These are phyloP conservation scores for pig (Sus scrofa) DNA, from an alignment of 2,113 vertebrate species.

Conservation along the genomic window DNA sequence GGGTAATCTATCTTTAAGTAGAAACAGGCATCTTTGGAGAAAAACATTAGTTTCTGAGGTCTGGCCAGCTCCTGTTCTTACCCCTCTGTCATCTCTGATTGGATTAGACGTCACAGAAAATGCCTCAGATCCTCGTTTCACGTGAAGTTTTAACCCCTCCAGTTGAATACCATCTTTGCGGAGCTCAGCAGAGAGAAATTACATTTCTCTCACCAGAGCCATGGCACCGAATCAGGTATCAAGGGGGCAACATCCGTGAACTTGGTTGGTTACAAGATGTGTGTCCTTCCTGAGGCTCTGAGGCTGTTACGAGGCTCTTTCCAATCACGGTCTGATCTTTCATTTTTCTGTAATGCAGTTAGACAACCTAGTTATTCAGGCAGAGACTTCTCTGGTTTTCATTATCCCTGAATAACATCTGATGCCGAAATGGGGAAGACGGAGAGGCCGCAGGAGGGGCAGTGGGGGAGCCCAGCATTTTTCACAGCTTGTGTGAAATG, in stretches of 20 bases:
- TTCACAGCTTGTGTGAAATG: constrained; percentile 84
- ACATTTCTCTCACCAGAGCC: constrained; percentile 19
- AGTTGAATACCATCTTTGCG: constrained; percentile 45
- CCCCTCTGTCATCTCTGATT: constrained; percentile 65
- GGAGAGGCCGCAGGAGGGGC: constrained; percentile 25
- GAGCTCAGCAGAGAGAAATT: constrained; percentile 38
- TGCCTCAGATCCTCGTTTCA: constrained; percentile 45
- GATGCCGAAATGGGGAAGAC: constrained; percentile 76
- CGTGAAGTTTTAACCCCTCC: constrained; percentile 62
- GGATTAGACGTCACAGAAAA: constrained; percentile 63
- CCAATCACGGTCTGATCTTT: constrained; percentile 75
- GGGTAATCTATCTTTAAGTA: constrained; percentile 42
- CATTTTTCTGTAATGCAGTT: constrained; percentile 78
- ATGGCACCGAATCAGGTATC: constrained; percentile 32
- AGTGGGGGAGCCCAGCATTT: constrained; percentile 74
- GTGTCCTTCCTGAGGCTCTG: constrained; percentile 67
- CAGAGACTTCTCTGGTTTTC: constrained; percentile 85
- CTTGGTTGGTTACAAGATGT: constrained; percentile 52
- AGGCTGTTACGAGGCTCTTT: constrained; percentile 73
- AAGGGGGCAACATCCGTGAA: constrained; percentile 48
- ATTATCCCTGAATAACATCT: constrained; percentile 82
- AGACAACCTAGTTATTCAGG: constrained; percentile 81
- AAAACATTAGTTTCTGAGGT: constrained; percentile 65
- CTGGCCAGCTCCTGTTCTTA: constrained; percentile 70
- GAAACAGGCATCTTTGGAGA: constrained; percentile 72